Conservation (phyloP, 2,888 invertebrate species). For the Melipona beecheii region DNA sequence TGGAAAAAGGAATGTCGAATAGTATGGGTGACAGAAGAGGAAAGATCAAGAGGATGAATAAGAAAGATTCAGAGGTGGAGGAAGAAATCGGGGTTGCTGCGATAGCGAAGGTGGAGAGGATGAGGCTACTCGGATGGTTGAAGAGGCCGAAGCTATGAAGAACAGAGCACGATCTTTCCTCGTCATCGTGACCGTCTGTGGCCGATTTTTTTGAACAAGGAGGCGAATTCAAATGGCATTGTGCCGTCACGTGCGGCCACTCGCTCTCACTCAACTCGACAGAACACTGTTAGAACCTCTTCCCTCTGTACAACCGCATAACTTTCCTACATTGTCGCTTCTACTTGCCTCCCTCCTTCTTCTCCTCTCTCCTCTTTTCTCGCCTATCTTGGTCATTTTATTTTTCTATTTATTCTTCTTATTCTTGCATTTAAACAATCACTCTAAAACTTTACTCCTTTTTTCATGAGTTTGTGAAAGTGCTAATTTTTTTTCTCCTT, state of each 20-base stretch:
- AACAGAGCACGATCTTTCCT: constrained; percentile 58
- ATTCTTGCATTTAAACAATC: not conserved
- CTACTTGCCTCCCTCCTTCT: not conserved
- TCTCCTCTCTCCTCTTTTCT: not conserved
- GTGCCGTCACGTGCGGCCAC: constrained; percentile 82
- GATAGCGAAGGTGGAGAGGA: constrained; percentile 74
- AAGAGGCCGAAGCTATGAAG: constrained; percentile 50
- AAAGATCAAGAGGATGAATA: constrained; percentile 87
- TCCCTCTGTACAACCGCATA: constrained; percentile 50
- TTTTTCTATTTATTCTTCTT: not conserved
- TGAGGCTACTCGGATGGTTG: constrained; percentile 37
- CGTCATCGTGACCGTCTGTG: constrained; percentile 45
- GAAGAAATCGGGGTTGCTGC: constrained; percentile 84
- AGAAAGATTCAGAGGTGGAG: constrained; percentile 89
- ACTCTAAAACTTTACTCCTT: not conserved
- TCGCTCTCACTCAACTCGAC: constrained; percentile 73
- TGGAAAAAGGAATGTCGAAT: constrained; percentile 17
- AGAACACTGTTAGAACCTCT: constrained; percentile 70
- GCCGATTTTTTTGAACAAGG: constrained; percentile 64
- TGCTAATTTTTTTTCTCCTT: too few species aligned
- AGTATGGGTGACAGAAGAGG: constrained; percentile 23
- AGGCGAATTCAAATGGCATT: constrained; percentile 80
- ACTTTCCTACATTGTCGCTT: constrained; percentile 42
- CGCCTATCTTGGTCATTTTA: not conserved
- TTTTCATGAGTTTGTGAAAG: not conserved